These are phyloP conservation scores for Proctacanthus coquilletti DNA, from an alignment of 1,140 invertebrate species.

Conservation along the genomic window DNA sequence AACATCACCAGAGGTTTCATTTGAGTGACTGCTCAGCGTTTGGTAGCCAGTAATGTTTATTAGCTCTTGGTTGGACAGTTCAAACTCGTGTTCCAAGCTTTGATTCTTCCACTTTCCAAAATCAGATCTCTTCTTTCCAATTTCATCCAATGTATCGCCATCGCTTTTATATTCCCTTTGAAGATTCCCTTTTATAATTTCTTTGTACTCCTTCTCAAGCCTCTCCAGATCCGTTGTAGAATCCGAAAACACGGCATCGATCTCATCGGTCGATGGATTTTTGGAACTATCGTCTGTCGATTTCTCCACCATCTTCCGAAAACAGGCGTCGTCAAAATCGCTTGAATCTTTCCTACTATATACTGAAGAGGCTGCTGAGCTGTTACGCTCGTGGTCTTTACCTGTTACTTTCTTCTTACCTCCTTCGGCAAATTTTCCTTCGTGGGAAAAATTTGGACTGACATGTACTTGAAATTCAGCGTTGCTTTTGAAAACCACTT, in stretches of 20 bases:
- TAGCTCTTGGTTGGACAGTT: not conserved
- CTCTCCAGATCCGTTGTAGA: slow-evolving; percentile 3
- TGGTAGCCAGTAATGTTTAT: not conserved
- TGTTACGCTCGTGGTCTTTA: not conserved
- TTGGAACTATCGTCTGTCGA: slow-evolving; percentile 4
- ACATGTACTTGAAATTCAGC: slow-evolving; percentile 4
- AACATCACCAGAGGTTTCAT: not conserved
- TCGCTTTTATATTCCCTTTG: slow-evolving; percentile 8
- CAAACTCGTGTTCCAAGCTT: slow-evolving; percentile 6
- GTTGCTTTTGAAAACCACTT: not conserved
- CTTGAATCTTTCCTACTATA: not conserved
- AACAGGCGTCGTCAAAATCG: slow-evolving; percentile 3
- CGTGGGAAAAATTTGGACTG: not conserved
- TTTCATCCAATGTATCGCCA: slow-evolving; percentile 7
- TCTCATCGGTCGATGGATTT: slow-evolving; percentile 6
- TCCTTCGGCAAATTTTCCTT: too few species aligned
- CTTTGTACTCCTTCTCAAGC: slow-evolving; percentile 5
- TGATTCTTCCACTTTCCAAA: slow-evolving; percentile 7
- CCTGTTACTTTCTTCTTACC: not conserved
- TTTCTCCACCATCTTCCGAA: not conserved
- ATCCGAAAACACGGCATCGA: slow-evolving; percentile 6
- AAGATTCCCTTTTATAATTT: slow-evolving; percentile 4
- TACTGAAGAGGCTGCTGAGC: not conserved
- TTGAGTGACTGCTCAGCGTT: not conserved
- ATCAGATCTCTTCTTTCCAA: slow-evolving; percentile 5